Evolutionary conservation across 1,140 invertebrate species (phyloP).

Genomic region (Vanessa tameamea): DNA sequence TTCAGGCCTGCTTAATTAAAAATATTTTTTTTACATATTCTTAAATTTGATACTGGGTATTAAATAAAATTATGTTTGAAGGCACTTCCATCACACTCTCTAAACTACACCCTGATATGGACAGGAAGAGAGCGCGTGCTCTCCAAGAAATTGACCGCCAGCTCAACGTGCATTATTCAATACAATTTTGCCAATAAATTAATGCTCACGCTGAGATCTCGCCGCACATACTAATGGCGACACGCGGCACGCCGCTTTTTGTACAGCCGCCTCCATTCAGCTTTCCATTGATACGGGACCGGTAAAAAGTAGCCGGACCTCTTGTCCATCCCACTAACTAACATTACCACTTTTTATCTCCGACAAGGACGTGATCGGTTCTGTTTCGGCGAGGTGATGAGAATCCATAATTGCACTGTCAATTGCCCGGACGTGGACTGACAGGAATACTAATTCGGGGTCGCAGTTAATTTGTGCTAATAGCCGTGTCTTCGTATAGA

Average conservation of each 20-base stretch:
- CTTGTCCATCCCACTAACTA: slow-evolving; percentile 55
- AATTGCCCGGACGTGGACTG: slow-evolving; percentile 42
- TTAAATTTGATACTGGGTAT: not conserved
- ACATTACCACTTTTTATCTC: slow-evolving; percentile 63
- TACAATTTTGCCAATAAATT: slow-evolving; percentile 77
- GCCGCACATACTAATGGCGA: slow-evolving; percentile 77
- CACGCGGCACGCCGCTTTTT: slow-evolving; percentile 74
- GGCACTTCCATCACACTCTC: slow-evolving; percentile 2
- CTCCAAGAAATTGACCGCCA: slow-evolving; percentile 42
- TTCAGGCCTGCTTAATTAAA: no score
- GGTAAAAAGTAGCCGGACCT: slow-evolving; percentile 61
- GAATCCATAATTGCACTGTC: slow-evolving; percentile 59
- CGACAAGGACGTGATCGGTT: slow-evolving; percentile 70
- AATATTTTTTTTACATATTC: no score
- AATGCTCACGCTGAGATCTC: slow-evolving; percentile 71
- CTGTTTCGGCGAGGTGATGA: slow-evolving; percentile 61
- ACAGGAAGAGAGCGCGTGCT: slow-evolving; percentile 72
- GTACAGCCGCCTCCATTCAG: slow-evolving; percentile 58
- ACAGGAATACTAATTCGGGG: slow-evolving; percentile 31
- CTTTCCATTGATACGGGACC: slow-evolving; percentile 69
- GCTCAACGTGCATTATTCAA: slow-evolving; percentile 71
- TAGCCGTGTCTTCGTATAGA: slow-evolving; percentile 27
- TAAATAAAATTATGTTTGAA: not conserved
- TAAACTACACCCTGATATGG: slow-evolving; percentile 7
- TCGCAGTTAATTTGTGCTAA: slow-evolving; percentile 34